Evolutionary conservation across 92 coral and sea anemone genomes (phyloP).

Genomic region (Anthopleura xanthogrammica): DNA sequence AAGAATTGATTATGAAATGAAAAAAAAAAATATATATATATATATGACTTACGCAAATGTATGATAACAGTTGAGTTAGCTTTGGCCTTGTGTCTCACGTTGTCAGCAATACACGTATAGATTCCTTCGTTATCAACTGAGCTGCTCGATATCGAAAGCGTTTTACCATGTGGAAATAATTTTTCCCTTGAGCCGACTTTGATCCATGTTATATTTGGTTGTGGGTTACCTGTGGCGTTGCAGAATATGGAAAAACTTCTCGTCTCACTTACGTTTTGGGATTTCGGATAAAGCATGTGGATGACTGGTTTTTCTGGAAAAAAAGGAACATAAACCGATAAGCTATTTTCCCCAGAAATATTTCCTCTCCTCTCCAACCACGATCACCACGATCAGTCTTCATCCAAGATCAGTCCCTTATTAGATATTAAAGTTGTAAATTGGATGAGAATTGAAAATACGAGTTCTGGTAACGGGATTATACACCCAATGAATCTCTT

Average conservation of each 20-base stretch:
- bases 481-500: no score
- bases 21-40: background rate
- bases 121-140: constrained; percentile 50
- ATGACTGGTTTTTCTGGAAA: constrained; percentile 55
- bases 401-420: no score
- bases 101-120: constrained; percentile 58
- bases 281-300: constrained; percentile 37
- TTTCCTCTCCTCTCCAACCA: no score
- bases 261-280: constrained; percentile 64
- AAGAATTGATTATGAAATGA: background rate
- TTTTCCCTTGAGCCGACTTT: constrained; percentile 21
- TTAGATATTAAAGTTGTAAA: no score
- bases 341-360: background rate
- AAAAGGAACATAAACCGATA: background rate
- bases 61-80: constrained; percentile 47
- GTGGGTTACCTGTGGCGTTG: constrained; percentile 58
- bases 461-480: no score
- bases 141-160: constrained; percentile 26
- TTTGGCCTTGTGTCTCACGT: constrained; percentile 37
- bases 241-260: constrained; percentile 46
- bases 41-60: constrained; percentile 45
- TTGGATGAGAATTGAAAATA: no score
- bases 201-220: constrained; percentile 46
- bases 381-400: no score
- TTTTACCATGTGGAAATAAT: constrained; percentile 22